These are phyloP conservation scores for Vespertilio murinus DNA, from an alignment of 2,797 vertebrate genomes.

Conservation along the genomic window DNA sequence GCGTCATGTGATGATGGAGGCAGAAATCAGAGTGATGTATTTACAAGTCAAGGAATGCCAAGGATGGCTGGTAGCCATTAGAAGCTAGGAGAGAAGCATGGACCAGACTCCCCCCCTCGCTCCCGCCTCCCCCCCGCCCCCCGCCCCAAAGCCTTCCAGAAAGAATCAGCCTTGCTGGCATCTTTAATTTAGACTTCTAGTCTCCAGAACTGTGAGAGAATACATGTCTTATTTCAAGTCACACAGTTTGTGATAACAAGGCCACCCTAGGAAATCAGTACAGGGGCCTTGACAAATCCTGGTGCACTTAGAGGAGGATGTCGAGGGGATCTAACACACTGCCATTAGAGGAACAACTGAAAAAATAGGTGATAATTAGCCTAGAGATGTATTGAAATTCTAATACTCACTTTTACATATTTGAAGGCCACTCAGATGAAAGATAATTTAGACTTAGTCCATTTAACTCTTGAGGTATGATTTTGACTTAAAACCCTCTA, in stretches of 20 bases:
- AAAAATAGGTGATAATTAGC: not conserved
- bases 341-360: not conserved
- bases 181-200: not conserved
- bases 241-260: not conserved
- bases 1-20: not conserved
- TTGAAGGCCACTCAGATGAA: not conserved
- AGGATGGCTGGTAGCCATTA: not conserved
- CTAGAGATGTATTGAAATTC: not conserved
- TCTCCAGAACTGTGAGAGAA: not conserved
- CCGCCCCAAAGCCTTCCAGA: not conserved
- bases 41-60: not conserved
- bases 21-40: not conserved
- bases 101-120: rapidly evolving
- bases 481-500: constrained; percentile 3
- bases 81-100: not conserved
- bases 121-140: rapidly evolving
- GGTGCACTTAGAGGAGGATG: not conserved
- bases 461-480: not conserved
- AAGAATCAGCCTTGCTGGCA: not conserved
- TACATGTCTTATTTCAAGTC: not conserved
- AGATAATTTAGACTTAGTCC: not conserved
- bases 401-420: not conserved
- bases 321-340: not conserved
- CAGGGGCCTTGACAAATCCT: not conserved
- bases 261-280: not conserved